Base-by-base conservation (phyloP, 2,888 invertebrate genomes). In the Lacanobia wlatinum region DNA sequence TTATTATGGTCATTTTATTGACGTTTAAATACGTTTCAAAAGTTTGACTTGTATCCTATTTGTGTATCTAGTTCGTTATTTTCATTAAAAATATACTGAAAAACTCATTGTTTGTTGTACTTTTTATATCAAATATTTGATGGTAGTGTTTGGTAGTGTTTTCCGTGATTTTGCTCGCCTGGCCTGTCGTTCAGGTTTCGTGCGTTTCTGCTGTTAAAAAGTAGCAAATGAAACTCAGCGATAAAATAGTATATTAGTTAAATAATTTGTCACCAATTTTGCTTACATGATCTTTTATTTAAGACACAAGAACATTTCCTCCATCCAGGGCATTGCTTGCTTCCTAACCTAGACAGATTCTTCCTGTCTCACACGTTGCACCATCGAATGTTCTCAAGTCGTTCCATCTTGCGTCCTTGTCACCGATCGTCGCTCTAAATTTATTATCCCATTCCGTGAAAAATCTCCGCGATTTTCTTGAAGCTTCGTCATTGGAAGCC, bases 381-480 rank as follows among this genome's bases (percentile, higher is more conserved):
- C 7, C 61, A 38, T 58, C 14, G 43, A 14, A 46, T n/a, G 71
- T 55, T 55, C 34, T 53, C 58, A 73, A 62, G 64, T 62, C 66
- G 67, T 65, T 60, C 59, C 43, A 76, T 80, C 76, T 76, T 67
- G 56, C 69, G 59, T 72, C 56, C 62, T 62, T 76, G 73, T 73
- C 73, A 72, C 55, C 70, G 73, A 80, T 80, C 85, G 80, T 73
- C 84, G 82, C 72, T 87, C 82, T 85, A 88, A 89, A 91, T 90
- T 88, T 89, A 90, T 90, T 90, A 90, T 87, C 85, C 88, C 81
- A 90, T 91, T 88, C 80, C 77, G 73, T 85, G 90, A 90, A 89
- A 90, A 91, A 92, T 92, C 87, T 87, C 74, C 82, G 87, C 90
- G 84, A 90, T 92, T 91, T 90, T 87, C 90, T 87, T 76, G 76